Percentiles rank a stretch among this genome's conserved stretches.
These are phyloP conservation scores for Folsomia candida DNA, from an alignment of 2,888 invertebrate genomes.

Conservation along the genomic window DNA sequence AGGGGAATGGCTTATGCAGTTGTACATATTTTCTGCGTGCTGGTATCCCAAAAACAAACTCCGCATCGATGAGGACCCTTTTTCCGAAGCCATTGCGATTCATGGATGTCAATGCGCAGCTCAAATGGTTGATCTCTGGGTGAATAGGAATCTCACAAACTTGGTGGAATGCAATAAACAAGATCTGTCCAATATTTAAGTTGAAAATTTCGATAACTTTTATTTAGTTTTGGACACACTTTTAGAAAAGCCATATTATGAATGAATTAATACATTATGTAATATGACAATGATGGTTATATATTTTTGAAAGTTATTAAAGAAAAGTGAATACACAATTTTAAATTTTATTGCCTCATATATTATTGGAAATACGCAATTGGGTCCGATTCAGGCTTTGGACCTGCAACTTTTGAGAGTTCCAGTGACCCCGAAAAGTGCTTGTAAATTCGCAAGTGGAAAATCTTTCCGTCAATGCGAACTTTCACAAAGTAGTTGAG, in stretches of 20 bases:
- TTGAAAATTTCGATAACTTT: background rate
- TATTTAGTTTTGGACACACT: background rate
- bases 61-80: background rate
- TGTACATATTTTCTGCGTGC: slow-evolving; percentile 17
- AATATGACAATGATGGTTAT: background rate
- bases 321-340: too few species aligned
- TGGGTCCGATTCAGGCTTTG: slow-evolving; percentile 51
- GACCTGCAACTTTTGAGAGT: slow-evolving; percentile 50
- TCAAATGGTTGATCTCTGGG: slow-evolving; percentile 25
- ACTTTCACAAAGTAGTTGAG: slow-evolving; percentile 55
- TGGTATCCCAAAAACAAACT: background rate
- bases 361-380: slow-evolving; percentile 52
- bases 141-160: slow-evolving; percentile 7
- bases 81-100: slow-evolving; percentile 17
- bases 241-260: background rate
- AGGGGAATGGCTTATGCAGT: too few species aligned
- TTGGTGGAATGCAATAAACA: slow-evolving; percentile 13
- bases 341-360: too few species aligned
- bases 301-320: too few species aligned
- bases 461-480: slow-evolving; percentile 49
- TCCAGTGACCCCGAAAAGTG: slow-evolving; percentile 51
- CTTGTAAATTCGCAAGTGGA: slow-evolving; percentile 53
- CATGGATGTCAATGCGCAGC: slow-evolving; percentile 33
- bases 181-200: background rate
- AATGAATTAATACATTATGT: background rate